Evolutionary conservation across 2,888 invertebrate species (phyloP).

Genomic region (Drosophila helvetica): DNA sequence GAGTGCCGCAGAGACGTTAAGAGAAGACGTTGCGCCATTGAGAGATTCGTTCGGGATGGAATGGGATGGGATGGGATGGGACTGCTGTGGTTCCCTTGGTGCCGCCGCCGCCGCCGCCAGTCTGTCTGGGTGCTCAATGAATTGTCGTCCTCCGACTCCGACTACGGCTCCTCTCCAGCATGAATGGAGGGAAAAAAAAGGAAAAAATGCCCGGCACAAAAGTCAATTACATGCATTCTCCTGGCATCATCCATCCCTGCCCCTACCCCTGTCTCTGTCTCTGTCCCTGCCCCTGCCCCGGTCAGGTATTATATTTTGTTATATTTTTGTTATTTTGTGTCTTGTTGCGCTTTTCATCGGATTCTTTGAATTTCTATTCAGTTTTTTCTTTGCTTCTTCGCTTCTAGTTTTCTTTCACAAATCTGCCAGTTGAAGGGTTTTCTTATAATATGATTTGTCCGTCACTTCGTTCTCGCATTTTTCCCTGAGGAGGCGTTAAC

Average conservation of each 20-base stretch:
- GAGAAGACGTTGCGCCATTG: conserved; percentile 65
- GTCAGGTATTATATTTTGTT: conserved; percentile 59
- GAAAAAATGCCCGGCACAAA: conserved; percentile 65
- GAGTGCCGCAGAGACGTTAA: conserved; percentile 9
- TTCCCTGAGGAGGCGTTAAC: conserved; percentile 54
- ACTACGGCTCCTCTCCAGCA: conserved; percentile 38
- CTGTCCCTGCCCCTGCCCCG: background rate
- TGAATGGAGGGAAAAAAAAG: conserved; percentile 63
- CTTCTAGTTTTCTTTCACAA: conserved; percentile 17
- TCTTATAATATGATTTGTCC: conserved; percentile 44
- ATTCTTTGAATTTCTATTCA: conserved; percentile 60
- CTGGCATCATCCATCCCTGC: conserved; percentile 28
- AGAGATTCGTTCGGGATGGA: conserved; percentile 58
- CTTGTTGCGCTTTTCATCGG: conserved; percentile 72
- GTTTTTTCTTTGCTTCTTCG: conserved; percentile 23
- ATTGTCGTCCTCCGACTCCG: conserved; percentile 62
- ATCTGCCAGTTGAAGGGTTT: conserved; percentile 62
- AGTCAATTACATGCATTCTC: conserved; percentile 81
- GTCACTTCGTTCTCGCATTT: conserved; percentile 28
- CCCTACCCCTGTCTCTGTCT: too few species aligned
- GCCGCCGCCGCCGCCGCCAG: conserved; percentile 62
- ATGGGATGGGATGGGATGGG: conserved; percentile 12
- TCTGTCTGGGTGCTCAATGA: conserved; percentile 74
- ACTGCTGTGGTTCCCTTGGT: conserved; percentile 47
- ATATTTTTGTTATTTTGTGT: conserved; percentile 45